Evolutionary conservation across 1,140 invertebrate species (phyloP).

Genomic region (Cylas formicarius): DNA sequence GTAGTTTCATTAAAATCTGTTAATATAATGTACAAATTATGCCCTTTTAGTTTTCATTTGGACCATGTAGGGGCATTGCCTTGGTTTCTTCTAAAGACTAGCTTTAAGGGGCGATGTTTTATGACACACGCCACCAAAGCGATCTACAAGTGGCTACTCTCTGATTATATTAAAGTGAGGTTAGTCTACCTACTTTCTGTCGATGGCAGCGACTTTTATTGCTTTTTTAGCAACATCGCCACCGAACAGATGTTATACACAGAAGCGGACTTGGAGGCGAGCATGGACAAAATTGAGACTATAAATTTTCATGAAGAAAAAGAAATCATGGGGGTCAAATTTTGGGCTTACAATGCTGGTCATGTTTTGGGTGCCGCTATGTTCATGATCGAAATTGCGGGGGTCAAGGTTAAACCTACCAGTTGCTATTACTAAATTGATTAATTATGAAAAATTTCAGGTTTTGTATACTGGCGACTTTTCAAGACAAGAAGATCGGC

Average conservation of each 20-base stretch:
- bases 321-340: slow-evolving; percentile 92
- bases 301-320: slow-evolving; percentile 98
- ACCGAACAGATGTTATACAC: slow-evolving; percentile 97
- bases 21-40: slow-evolving; percentile 2
- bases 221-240: slow-evolving; percentile 75
- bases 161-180: slow-evolving; percentile 99
- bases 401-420: slow-evolving; percentile 64
- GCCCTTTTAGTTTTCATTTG: slow-evolving; percentile 78
- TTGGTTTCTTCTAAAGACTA: slow-evolving; percentile 96
- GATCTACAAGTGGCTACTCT: slow-evolving; percentile 96
- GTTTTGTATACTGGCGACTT: slow-evolving; percentile 98
- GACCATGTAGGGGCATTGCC: slow-evolving; percentile 98
- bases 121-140: slow-evolving; percentile 99
- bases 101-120: slow-evolving; percentile 95
- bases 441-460: slow-evolving; percentile 38
- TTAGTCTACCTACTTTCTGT: slow-evolving; percentile 31
- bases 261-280: slow-evolving; percentile 92
- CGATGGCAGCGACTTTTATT: slow-evolving; percentile 9
- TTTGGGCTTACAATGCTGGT: slow-evolving; percentile 98
- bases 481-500: slow-evolving; percentile 95
- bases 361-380: slow-evolving; percentile 98
- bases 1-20: slow-evolving; percentile 2
- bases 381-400: slow-evolving; percentile 99
- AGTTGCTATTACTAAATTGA: neutral
- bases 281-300: slow-evolving; percentile 98